Evolutionary conservation across 2,113 vertebrate genomes (phyloP).

Genomic region (Fulica atra): DNA sequence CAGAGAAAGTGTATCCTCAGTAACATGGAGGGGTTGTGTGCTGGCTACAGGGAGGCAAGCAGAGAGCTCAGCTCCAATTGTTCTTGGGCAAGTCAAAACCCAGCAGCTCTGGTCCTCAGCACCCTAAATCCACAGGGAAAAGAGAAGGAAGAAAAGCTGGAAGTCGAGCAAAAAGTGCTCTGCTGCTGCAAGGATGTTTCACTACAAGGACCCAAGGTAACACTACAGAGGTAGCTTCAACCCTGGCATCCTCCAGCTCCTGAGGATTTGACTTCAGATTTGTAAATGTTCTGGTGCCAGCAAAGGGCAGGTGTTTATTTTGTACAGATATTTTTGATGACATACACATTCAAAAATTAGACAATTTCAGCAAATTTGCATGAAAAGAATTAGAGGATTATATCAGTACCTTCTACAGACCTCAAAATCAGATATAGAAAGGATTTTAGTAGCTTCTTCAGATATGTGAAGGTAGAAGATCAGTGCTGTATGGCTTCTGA

Average conservation of each 20-base stretch:
- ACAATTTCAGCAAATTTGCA: background rate
- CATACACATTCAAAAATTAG: background rate
- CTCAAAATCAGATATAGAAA: slow-evolving; percentile 74
- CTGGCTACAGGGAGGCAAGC: slow-evolving; percentile 69
- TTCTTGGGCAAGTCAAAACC: slow-evolving; percentile 70
- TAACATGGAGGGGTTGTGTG: slow-evolving; percentile 70
- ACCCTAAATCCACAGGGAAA: slow-evolving; percentile 77
- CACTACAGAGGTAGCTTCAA: background rate
- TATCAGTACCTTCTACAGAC: slow-evolving; percentile 25
- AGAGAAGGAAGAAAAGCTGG: background rate
- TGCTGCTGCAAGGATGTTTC: background rate
- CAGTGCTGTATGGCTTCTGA: slow-evolving; percentile 75
- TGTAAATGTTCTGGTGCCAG: background rate
- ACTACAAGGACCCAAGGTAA: background rate
- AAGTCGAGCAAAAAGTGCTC: background rate
- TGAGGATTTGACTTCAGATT: background rate
- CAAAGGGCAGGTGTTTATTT: background rate
- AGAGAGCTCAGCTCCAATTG: slow-evolving; percentile 63
- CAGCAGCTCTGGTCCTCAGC: slow-evolving; percentile 78
- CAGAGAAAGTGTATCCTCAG: slow-evolving; percentile 59
- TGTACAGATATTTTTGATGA: background rate
- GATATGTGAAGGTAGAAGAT: slow-evolving; percentile 69
- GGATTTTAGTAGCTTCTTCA: slow-evolving; percentile 76
- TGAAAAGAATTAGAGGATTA: background rate
- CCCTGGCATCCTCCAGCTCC: background rate